A percentile compares a stretch with the other conserved stretches of the same genome.
phyloP scores from a whole-genome alignment of 35 echinoderm and acorn worm genomes.

The Ophiothrix spiculata region DNA sequence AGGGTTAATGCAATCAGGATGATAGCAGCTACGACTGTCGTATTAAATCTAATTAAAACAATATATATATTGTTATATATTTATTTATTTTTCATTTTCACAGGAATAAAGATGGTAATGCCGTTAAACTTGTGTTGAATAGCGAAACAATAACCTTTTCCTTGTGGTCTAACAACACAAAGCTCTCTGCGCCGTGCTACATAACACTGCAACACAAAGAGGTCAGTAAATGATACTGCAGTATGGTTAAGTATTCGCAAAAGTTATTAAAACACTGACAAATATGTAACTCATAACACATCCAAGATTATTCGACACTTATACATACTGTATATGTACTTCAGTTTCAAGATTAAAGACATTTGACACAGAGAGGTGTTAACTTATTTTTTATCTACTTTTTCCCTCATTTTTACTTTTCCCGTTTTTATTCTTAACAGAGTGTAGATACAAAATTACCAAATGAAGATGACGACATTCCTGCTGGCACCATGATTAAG shows the following conservation, averaged over 20 bases:
- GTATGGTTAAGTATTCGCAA: background rate
- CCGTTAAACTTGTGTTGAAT: background rate
- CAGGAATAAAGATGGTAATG: too few species aligned
- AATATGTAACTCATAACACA: background rate
- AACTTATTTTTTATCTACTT: too few species aligned
- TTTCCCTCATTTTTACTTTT: too few species aligned
- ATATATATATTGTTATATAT: too few species aligned
- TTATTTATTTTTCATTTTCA: too few species aligned
- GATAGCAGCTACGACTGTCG: too few species aligned
- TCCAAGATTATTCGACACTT: background rate
- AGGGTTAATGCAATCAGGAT: too few species aligned
- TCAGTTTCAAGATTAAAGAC: too few species aligned
- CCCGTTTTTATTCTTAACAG: too few species aligned
- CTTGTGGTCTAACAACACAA: background rate
- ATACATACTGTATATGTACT: background rate
- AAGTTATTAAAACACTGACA: background rate
- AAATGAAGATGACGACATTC: background rate
- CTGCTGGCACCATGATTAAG: background rate
- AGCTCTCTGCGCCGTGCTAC: background rate
- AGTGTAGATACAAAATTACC: background rate
- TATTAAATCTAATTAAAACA: too few species aligned
- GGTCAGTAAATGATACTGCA: background rate
- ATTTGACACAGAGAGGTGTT: too few species aligned
- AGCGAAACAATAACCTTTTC: background rate
- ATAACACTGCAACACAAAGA: background rate